These are phyloP conservation scores for Chydorus sphaericus DNA, from an alignment of 2,888 invertebrate genomes.

Conservation along the genomic window DNA sequence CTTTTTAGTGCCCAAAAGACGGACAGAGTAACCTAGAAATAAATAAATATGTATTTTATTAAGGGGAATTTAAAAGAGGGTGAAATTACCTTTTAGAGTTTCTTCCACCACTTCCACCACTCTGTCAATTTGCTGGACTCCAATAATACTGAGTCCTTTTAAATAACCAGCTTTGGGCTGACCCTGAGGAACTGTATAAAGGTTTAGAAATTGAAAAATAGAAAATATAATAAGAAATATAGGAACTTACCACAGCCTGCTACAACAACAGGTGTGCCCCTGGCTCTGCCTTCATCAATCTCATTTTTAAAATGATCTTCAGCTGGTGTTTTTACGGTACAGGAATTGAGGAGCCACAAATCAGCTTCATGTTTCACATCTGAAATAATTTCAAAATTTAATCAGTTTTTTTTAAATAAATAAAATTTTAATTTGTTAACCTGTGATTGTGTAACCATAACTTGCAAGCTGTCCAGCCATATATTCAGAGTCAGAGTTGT, in stretches of 20 bases:
- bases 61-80: not conserved
- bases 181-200: slow-evolving; percentile 73
- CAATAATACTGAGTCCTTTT: slow-evolving; percentile 79
- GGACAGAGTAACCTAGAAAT: slow-evolving; percentile 49
- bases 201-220: not conserved
- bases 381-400: slow-evolving; percentile 17
- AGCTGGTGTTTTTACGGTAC: slow-evolving; percentile 94
- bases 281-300: slow-evolving; percentile 51
- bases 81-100: slow-evolving; percentile 74
- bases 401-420: not conserved
- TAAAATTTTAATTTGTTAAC: slow-evolving; percentile 24
- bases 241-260: slow-evolving; percentile 61
- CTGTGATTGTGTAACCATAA: slow-evolving; percentile 69
- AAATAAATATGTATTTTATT: slow-evolving; percentile 8
- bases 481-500: slow-evolving; percentile 94
- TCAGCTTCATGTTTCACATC: slow-evolving; percentile 68
- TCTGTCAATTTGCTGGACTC: slow-evolving; percentile 94
- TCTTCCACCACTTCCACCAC: slow-evolving; percentile 97
- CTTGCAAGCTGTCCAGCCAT: slow-evolving; percentile 90
- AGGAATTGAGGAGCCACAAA: slow-evolving; percentile 91
- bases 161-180: slow-evolving; percentile 55
- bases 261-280: slow-evolving; percentile 75
- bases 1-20: slow-evolving; percentile 67
- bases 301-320: slow-evolving; percentile 85
- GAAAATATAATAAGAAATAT: too few relatives aligned